phyloP scores from a whole-genome alignment of 2,888 invertebrate genomes.

The Acleris emargana region DNA sequence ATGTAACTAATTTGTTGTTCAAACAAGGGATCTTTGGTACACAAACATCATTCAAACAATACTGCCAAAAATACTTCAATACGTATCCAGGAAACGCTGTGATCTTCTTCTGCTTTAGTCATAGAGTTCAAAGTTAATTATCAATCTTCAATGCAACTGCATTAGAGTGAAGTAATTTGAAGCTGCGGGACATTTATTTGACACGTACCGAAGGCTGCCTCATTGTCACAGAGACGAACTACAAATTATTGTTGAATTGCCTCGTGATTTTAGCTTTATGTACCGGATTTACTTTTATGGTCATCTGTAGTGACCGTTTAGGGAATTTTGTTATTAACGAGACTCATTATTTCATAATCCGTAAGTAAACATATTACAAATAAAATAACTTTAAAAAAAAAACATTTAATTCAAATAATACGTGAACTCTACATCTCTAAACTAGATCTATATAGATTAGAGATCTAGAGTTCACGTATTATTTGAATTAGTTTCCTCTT shows the following conservation, averaged over 20 bases:
- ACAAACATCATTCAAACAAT: constrained; percentile 67
- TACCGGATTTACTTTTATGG: constrained; percentile 60
- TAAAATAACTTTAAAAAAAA: too few relatives aligned
- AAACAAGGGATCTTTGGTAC: constrained; percentile 74
- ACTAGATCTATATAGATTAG: too few relatives aligned
- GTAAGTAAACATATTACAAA: too few relatives aligned
- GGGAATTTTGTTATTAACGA: constrained; percentile 1
- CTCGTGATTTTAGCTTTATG: constrained; percentile 64
- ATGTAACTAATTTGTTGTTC: constrained; percentile 82
- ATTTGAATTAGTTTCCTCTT: too few relatives aligned
- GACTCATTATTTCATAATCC: neutral
- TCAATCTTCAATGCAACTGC: constrained; percentile 3
- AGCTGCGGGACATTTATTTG: constrained; percentile 71
- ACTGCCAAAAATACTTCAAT: constrained; percentile 40
- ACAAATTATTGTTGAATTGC: constrained; percentile 52
- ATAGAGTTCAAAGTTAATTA: constrained; percentile 44
- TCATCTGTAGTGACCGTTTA: constrained; percentile 28
- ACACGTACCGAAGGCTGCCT: constrained; percentile 66
- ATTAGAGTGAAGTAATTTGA: constrained; percentile 47
- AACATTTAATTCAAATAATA: too few relatives aligned
- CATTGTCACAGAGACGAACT: constrained; percentile 52
- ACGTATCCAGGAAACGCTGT: neutral
- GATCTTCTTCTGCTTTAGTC: constrained; percentile 13
- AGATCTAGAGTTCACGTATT: too few relatives aligned
- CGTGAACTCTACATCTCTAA: too few relatives aligned